These are phyloP conservation scores for Gorsachius goisagi DNA, from an alignment of 2,113 vertebrate species.

Conservation along the genomic window DNA sequence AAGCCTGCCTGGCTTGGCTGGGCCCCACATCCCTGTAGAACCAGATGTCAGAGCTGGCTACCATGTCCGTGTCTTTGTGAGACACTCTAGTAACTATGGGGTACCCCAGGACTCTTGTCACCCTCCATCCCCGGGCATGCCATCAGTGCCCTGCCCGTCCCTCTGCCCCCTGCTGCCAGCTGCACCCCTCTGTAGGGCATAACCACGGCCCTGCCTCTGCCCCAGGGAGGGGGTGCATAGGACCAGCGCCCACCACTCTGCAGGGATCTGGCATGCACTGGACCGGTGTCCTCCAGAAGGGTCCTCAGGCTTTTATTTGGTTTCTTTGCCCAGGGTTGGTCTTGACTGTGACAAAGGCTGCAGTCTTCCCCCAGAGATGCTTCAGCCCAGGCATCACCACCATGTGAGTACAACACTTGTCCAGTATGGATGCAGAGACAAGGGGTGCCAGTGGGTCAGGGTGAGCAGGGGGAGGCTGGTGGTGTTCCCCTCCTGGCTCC, in stretches of 20 bases:
- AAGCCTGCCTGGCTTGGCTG: no score
- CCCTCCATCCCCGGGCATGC: no score
- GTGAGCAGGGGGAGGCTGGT: not conserved
- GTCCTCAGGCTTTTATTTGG: not conserved
- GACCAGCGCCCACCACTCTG: no score
- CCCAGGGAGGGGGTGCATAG: no score
- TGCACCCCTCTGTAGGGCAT: not conserved
- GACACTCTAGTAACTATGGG: no score
- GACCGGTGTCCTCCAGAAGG: not conserved
- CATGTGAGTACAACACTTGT: not conserved
- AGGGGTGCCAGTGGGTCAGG: no score
- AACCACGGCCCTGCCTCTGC: not conserved
- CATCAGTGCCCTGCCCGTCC: no score
- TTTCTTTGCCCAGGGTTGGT: not conserved
- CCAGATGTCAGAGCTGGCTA: no score
- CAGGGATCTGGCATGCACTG: not conserved
- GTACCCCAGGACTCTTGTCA: no score
- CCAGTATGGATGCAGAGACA: not conserved
- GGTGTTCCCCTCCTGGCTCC: not conserved
- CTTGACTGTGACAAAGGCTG: not conserved
- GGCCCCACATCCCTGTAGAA: no score
- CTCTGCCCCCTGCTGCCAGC: no score
- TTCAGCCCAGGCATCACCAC: not conserved
- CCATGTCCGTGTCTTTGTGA: no score
- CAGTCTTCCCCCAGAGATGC: not conserved